phyloP scores from a whole-genome alignment of 2,888 invertebrate genomes.

The Pseudeuparius sepicola region DNA sequence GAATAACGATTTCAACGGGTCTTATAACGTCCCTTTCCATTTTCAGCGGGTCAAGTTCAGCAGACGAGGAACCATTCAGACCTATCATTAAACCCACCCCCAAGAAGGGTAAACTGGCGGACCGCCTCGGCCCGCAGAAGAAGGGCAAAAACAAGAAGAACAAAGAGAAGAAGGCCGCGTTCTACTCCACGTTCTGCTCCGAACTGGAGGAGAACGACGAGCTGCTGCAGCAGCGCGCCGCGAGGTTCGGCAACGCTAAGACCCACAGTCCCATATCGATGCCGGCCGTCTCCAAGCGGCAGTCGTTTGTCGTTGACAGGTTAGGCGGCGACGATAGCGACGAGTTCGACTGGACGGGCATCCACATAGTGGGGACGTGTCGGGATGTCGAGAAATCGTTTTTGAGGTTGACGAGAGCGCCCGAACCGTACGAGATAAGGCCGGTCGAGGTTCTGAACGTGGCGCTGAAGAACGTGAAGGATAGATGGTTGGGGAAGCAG shows the following conservation, averaged over 20 bases:
- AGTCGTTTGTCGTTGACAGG: constrained; percentile 20
- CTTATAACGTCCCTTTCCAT: too few relatives aligned
- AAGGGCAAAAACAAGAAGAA: constrained; percentile 43
- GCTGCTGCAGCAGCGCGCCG: constrained; percentile 79
- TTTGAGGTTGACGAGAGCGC: constrained; percentile 91
- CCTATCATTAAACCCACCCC: constrained; percentile 32
- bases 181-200: constrained; percentile 55
- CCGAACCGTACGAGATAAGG: constrained; percentile 82
- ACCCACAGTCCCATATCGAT: constrained; percentile 8
- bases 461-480: constrained; percentile 84
- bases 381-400: constrained; percentile 93
- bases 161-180: constrained; percentile 49
- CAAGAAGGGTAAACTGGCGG: constrained; percentile 40
- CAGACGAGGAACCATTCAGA: constrained; percentile 45
- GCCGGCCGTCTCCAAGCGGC: constrained; percentile 11
- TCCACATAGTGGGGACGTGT: constrained; percentile 91
- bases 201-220: constrained; percentile 64
- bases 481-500: constrained; percentile 78
- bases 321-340: not conserved
- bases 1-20: too few relatives aligned
- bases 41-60: constrained; percentile 43
- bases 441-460: constrained; percentile 77
- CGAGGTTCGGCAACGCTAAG: constrained; percentile 59
- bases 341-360: constrained; percentile 74
- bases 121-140: constrained; percentile 45